A percentile compares a stretch with the other conserved stretches of the same genome.
Evolutionary conservation across 2,888 invertebrate species (phyloP).

Genomic region (Anthophora plumipes): DNA sequence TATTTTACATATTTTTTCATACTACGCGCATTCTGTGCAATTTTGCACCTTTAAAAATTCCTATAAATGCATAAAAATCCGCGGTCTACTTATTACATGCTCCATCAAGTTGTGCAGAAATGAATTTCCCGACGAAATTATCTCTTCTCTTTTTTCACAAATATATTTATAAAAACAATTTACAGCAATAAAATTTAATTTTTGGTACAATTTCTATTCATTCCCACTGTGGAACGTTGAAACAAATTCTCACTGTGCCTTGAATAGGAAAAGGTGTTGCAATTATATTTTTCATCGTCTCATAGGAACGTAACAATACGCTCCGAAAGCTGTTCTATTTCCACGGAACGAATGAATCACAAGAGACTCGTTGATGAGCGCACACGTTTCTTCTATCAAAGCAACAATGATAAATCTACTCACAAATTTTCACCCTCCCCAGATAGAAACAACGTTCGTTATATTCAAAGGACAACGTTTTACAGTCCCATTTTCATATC

Average conservation of each 20-base stretch:
- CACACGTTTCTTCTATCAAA: conserved; percentile 11
- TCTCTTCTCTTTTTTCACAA: too few species aligned
- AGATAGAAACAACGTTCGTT: neutral
- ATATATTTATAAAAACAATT: too few species aligned
- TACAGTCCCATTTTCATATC: conserved; percentile 5
- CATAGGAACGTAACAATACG: neutral
- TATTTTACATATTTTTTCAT: too few species aligned
- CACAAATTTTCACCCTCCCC: conserved; percentile 8
- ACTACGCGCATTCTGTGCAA: too few species aligned
- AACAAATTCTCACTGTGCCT: neutral
- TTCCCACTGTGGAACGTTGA: neutral
- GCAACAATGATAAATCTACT: neutral
- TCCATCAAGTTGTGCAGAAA: too few species aligned
- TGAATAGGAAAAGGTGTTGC: neutral
- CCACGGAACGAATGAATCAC: neutral
- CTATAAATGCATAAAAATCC: too few species aligned
- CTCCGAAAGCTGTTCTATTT: neutral
- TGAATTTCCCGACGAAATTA: too few species aligned
- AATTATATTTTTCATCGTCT: neutral
- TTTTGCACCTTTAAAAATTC: too few species aligned
- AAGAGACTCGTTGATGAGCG: neutral
- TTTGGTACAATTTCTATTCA: too few species aligned
- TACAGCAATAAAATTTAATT: too few species aligned
- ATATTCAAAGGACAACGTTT: neutral
- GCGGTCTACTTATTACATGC: too few species aligned